phyloP scores from a whole-genome alignment of 2,113 vertebrate species.

The Microcebus murinus region DNA sequence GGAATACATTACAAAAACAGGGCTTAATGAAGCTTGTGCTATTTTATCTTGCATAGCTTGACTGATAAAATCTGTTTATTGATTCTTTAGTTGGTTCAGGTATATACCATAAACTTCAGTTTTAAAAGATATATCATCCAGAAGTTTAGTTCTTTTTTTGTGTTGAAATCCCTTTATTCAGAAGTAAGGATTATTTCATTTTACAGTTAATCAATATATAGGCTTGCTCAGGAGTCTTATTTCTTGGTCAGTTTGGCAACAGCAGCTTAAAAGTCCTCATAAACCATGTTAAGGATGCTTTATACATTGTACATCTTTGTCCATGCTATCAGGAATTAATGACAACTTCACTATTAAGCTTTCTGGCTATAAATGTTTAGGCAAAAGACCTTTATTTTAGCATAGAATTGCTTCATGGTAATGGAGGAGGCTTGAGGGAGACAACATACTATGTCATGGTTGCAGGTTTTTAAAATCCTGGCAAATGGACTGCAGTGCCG shows the following conservation, averaged over 20 bases:
- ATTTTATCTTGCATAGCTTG: constrained; percentile 1
- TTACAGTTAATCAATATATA: constrained; percentile 21
- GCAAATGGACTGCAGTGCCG: neutral
- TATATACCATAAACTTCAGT: neutral
- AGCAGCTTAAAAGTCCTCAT: neutral
- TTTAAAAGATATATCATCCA: neutral
- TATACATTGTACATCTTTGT: neutral
- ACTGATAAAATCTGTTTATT: neutral
- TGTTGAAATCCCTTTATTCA: constrained; percentile 10
- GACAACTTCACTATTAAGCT: neutral
- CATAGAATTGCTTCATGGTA: neutral
- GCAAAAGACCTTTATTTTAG: constrained; percentile 5
- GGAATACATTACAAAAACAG: neutral
- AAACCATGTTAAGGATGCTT: neutral
- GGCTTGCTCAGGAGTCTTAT: constrained; percentile 34
- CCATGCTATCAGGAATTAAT: neutral
- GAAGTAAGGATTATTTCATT: neutral
- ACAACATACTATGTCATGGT: neutral
- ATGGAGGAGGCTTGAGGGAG: neutral
- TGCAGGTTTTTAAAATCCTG: neutral
- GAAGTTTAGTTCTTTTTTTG: constrained; percentile 9
- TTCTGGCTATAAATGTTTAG: constrained; percentile 39
- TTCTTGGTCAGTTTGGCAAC: constrained; percentile 40
- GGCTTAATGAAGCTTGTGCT: neutral
- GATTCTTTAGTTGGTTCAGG: constrained; percentile 26